Evolutionary conservation across 2,113 vertebrate species (phyloP), one percentile per base, ranked within the genome.

Genomic region (Pygoscelis adeliae): DNA sequence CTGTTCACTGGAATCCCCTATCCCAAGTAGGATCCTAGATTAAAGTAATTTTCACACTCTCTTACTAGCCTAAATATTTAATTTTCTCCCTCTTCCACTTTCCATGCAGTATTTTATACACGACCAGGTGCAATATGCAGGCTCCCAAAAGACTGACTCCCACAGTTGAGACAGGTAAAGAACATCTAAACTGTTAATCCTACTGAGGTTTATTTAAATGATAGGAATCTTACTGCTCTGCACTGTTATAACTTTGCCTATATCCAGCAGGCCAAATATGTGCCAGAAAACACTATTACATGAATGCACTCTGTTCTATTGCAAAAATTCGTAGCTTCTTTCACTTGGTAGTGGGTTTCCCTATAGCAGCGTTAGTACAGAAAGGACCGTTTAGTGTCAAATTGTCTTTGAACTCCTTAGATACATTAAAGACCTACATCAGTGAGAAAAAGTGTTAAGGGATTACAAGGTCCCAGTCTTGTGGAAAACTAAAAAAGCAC

Each of bases 361-460:
- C 70, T 69, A 40, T 46, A 76, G 77, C 49, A 85, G 67, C 30
- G 50, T 61, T 12, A 91, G 61, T 55, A 94, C 34, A 92, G 93
- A 94, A 96, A 96, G 92, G 73, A 62, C 49, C 77, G 56, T 84
- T 94, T 87, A 69, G n/a, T 69, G 58, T 59, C 93, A 93, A 87
- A 87, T 65, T 72, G 65, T 84, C 83, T 95, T 92, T 84, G 47
- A 95, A 83, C 44, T 83, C 58, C 84, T 56, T 18, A 47, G n/a
- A 53, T 79, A 77, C 36, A 70, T 53, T 66, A 15, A 92, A 89
- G 44, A 69, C 76, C 80, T 72, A 78, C 70, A 49, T 3, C 52
- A 59, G 46, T 8, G 34, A 91, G 77, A 29, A 93, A 93, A 95
- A 53, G 34, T 9, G 4, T 46, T 62, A 79, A 82, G 49, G 56